phyloP scores from a whole-genome alignment of 2,888 invertebrate genomes.

The Agrochola lota region DNA sequence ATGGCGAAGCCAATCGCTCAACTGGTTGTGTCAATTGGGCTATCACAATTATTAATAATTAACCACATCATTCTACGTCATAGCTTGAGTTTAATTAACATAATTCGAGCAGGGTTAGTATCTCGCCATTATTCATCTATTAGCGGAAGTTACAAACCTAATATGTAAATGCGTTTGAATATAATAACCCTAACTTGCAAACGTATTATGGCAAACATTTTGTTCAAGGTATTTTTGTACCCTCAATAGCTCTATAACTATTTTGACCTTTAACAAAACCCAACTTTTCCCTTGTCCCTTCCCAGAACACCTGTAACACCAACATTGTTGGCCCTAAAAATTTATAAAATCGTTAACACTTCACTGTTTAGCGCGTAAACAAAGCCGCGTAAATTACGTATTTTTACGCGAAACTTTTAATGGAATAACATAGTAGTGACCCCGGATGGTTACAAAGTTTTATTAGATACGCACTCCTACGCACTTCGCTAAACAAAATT shows the following conservation, averaged over 20 bases:
- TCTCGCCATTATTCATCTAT: neutral
- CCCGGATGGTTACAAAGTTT: conserved; percentile 58
- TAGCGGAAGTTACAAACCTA: conserved; percentile 2
- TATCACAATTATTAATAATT: conserved; percentile 13
- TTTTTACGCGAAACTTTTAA: conserved; percentile 72
- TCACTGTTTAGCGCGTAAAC: conserved; percentile 45
- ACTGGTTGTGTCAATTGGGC: neutral
- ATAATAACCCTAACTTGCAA: neutral
- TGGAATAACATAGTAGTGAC: conserved; percentile 70
- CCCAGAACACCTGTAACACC: conserved; percentile 7
- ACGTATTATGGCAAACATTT: neutral
- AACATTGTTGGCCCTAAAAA: conserved; percentile 35
- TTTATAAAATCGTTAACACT: conserved; percentile 60
- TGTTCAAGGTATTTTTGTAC: neutral
- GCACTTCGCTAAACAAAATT: conserved; percentile 42
- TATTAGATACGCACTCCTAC: conserved; percentile 49
- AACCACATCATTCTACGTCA: neutral
- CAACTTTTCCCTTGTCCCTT: neutral
- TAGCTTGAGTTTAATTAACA: neutral
- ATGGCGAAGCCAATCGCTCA: neutral
- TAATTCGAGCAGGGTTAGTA: neutral
- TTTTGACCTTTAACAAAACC: neutral
- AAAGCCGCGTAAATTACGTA: conserved; percentile 55
- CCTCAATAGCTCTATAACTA: neutral
- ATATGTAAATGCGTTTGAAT: neutral